Evolutionary conservation across 2,797 vertebrate species (phyloP).

Genomic region (Notolepis coatsorum): DNA sequence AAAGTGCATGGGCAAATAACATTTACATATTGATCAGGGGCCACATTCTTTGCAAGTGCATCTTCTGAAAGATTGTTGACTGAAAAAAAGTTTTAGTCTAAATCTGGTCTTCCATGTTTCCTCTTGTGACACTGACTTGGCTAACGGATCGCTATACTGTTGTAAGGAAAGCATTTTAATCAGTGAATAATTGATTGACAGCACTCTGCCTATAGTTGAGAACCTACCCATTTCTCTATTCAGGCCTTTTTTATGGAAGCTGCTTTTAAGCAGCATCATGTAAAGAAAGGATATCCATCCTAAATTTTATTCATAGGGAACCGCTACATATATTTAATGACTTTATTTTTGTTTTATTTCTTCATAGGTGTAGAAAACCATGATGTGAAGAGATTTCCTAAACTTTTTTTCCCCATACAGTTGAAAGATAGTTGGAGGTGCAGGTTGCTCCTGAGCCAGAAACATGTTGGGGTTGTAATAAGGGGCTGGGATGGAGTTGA

Average conservation of each 20-base stretch:
- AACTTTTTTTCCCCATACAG: conserved; percentile 45
- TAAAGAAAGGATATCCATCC: conserved; percentile 48
- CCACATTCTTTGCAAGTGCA: conserved; percentile 27
- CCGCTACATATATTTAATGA: conserved; percentile 51
- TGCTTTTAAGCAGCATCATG: conserved; percentile 46
- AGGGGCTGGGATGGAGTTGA: conserved; percentile 72
- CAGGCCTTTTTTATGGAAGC: conserved; percentile 35
- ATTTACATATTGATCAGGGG: conserved; percentile 32
- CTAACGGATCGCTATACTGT: conserved; percentile 39
- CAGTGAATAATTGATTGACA: conserved; percentile 45
- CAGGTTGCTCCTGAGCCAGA: conserved; percentile 70
- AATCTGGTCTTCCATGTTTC: conserved; percentile 72
- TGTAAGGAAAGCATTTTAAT: conserved; percentile 37
- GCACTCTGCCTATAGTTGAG: conserved; percentile 41
- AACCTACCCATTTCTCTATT: conserved; percentile 34
- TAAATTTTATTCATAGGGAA: conserved; percentile 61
- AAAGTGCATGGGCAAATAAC: conserved; percentile 27
- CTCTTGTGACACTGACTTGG: conserved; percentile 38
- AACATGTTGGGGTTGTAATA: conserved; percentile 65
- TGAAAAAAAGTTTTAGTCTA: conserved; percentile 33
- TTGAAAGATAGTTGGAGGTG: conserved; percentile 48
- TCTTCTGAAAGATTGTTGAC: conserved; percentile 22
- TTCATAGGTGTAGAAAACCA: conserved; percentile 54
- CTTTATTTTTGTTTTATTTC: conserved; percentile 51
- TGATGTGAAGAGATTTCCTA: conserved; percentile 50